These are phyloP conservation scores for Drosophila parabipectinata DNA, from an alignment of 1,140 invertebrate species.

Conservation along the genomic window DNA sequence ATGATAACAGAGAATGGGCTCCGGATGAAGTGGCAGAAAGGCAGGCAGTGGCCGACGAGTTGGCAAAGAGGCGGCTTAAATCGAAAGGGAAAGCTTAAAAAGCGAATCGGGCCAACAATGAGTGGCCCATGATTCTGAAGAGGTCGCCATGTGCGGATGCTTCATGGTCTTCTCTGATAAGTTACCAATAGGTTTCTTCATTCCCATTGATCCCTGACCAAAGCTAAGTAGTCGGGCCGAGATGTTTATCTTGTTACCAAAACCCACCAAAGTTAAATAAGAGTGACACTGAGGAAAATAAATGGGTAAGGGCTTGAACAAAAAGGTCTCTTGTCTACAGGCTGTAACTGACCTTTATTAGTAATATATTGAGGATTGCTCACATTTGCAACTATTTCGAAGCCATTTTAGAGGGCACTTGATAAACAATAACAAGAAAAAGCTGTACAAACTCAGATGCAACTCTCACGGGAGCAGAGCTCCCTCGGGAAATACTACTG, in stretches of 20 bases:
- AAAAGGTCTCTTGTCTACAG: no score
- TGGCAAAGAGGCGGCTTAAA: conserved; percentile 52
- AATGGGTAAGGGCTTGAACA: neutral
- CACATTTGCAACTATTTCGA: neutral
- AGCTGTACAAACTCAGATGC: conserved; percentile 64
- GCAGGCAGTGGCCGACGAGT: conserved; percentile 4
- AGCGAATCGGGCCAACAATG: neutral
- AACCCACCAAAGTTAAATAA: conserved; percentile 24
- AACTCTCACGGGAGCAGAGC: conserved; percentile 64
- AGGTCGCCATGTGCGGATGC: conserved; percentile 21
- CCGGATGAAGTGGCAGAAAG: conserved; percentile 42
- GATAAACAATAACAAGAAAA: conserved; percentile 40
- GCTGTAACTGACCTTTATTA: no score
- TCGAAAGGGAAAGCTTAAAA: conserved; percentile 42
- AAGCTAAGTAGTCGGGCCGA: conserved; percentile 22
- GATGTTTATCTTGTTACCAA: conserved; percentile 43
- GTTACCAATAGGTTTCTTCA: conserved; percentile 22
- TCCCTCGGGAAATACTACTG: conserved; percentile 7
- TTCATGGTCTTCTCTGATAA: conserved; percentile 21
- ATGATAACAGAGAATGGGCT: conserved; percentile 46
- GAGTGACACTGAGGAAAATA: conserved; percentile 5
- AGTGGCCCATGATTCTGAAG: conserved; percentile 16
- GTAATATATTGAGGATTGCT: no score
- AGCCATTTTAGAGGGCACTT: conserved; percentile 16
- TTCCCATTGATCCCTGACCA: conserved; percentile 43